Conservation (phyloP, 2,888 invertebrate species). For the Tenthredo mesomela region DNA sequence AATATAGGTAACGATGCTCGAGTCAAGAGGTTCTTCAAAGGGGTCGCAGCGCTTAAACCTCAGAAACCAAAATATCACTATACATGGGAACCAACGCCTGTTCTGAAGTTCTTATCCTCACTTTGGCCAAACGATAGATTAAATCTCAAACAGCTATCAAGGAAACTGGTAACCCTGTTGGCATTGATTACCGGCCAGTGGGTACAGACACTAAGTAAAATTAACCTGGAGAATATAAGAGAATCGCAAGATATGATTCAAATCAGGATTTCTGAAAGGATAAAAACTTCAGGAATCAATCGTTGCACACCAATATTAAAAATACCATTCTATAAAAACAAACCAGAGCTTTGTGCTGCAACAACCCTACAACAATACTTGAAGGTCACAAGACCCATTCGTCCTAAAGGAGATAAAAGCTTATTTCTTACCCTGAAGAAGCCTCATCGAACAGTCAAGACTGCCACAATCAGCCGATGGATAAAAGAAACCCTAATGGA, state of each 20-base stretch:
- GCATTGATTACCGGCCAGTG: slow-evolving; percentile 57
- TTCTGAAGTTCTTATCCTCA: neutral
- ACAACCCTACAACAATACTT: slow-evolving; percentile 41
- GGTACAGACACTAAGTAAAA: slow-evolving; percentile 51
- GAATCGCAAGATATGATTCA: neutral
- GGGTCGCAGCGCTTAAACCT: slow-evolving; percentile 49
- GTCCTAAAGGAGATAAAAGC: neutral
- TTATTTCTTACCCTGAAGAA: neutral
- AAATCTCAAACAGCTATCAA: slow-evolving; percentile 57
- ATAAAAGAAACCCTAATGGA: neutral
- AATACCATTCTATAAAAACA: slow-evolving; percentile 44
- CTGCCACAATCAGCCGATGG: slow-evolving; percentile 20
- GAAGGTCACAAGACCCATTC: slow-evolving; percentile 10
- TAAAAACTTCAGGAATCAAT: slow-evolving; percentile 48
- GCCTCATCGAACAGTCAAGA: neutral
- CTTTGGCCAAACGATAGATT: slow-evolving; percentile 30
- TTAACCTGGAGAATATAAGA: slow-evolving; percentile 36
- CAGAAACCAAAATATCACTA: neutral
- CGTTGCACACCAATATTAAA: slow-evolving; percentile 41
- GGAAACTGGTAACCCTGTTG: slow-evolving; percentile 61
- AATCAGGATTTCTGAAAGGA: slow-evolving; percentile 48
- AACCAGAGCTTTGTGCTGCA: slow-evolving; percentile 51
- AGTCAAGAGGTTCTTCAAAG: slow-evolving; percentile 58
- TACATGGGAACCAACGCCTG: slow-evolving; percentile 64
- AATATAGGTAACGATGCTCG: slow-evolving; percentile 50